Base-by-base conservation (phyloP, 2,113 vertebrate species). In the Lycaon pictus region DNA sequence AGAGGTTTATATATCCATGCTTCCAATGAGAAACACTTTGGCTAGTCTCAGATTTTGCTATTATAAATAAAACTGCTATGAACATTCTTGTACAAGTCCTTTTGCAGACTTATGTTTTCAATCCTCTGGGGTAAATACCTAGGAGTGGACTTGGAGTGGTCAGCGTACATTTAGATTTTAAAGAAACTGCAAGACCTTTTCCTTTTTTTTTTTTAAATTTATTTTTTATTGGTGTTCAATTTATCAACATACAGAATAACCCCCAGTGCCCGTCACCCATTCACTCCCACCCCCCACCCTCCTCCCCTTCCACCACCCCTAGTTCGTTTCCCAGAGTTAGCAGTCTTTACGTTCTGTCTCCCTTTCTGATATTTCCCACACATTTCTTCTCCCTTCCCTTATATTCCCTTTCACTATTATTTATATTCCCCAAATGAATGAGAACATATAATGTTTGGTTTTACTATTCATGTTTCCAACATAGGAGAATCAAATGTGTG, bases 181-280 rank as follows among this genome's bases (percentile, higher is more conserved):
- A 72, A 81, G 92, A 90, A 95, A 83, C 53, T 94, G 48, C n/a
- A 80, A 80, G 53, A 48, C 1, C n/a, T 69, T 90, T 95, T 62
- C 90, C 92, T 37, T 37, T 37, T 37, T 37, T 37, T 37, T 35
- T 35, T 35, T 35, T 35, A 37, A 37, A 37, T 37, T 37, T 37
- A 37, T 37, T 37, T 37, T 37, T 37, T 37, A 37, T 37, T 37
- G 37, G 37, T 37, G 37, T 37, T 37, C 37, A 37, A 37, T 37
- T 37, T 37, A 37, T 37, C 37, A 37, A 37, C 37, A 37, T 37
- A 37, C 37, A 37, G 37, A 37, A 37, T 37, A 37, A 37, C 0
- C 37, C 37, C 37, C 37, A 37, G 37, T 37, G 37, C 37, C 37
- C 3, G 3, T 37, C 37, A 37, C 37, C 37, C 37, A 37, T 37